Evolutionary conservation across 1,140 invertebrate species (phyloP), one percentile per base, ranked within the genome.

Genomic region (Galleria mellonella): DNA sequence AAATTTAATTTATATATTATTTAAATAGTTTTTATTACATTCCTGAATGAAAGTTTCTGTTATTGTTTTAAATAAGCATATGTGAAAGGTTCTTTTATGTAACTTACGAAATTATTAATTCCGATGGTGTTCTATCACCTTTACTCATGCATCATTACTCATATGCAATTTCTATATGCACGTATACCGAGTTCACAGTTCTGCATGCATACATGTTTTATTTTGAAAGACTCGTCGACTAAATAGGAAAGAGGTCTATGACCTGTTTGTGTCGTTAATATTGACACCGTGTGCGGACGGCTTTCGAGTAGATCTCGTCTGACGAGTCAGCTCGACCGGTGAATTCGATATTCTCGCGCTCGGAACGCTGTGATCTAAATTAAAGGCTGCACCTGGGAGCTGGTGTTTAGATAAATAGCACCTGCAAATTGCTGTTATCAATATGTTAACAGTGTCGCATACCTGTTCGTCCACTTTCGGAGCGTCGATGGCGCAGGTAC

Each of bases 391-490:
- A 38, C 50, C 44, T 36, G 14, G 31, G 37, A 32, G 36, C 10
- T 14, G 27, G 31, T 31, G 36, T 27, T 28, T 23, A 32, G 43
- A 38, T 55, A 58, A 59, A 51, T 47, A 55, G 54, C 55, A 68
- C 63, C 56, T 69, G 63, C 67, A 63, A 73, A 67, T 73, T 73
- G 66, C 49, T 72, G 58, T 69, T 75, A 75, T 77, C 70, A 64
- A 74, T 79, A 74, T 72, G 75, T 75, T 78, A 75, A 77, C 58
- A 74, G 74, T 63, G 73, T 75, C 71, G 65, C 76, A 62, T 82
- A 84, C 81, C 81, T 84, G 78, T 67, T 83, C 81, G 61, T 84
- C 81, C 75, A 73, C 74, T 84, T 83, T 83, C 72, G 78, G 77
- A 73, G 72, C 64, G 60, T 62, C 64, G 70, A 64, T 57, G 60